Evolutionary conservation across 2,113 vertebrate genomes (phyloP).

Genomic region (Haemorhous mexicanus): DNA sequence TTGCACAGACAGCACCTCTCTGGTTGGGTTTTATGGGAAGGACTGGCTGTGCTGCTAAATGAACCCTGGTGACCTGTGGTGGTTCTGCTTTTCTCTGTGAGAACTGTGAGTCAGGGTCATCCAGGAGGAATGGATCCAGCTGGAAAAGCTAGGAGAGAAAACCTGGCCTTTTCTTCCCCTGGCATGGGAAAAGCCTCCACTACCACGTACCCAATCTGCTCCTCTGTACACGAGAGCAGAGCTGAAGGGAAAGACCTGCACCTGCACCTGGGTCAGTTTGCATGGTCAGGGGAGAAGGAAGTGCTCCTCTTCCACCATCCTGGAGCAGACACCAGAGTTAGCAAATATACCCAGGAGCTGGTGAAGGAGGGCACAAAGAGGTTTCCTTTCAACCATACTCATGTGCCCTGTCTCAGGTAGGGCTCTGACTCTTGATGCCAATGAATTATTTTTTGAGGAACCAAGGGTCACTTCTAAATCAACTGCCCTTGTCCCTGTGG

Average conservation of each 20-base stretch:
- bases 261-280: not conserved
- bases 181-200: not conserved
- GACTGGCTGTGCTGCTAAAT: not conserved
- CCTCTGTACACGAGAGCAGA: not conserved
- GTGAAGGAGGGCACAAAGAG: not conserved
- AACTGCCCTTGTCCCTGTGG: not conserved
- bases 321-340: not conserved
- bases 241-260: not conserved
- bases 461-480: not conserved
- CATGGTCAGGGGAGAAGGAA: not conserved
- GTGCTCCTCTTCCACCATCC: not conserved
- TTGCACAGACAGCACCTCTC: not conserved
- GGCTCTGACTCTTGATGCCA: not conserved
- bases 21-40: not conserved
- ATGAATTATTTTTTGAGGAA: not conserved
- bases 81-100: not conserved
- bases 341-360: not conserved
- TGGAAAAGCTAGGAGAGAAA: not conserved
- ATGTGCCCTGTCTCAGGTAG: not conserved
- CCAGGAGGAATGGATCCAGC: not conserved
- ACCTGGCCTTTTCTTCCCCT: not conserved
- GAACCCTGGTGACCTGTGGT: not conserved
- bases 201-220: fast-evolving
- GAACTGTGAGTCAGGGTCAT: not conserved
- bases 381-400: not conserved